Conservation (phyloP, 1,140 invertebrate species). For the Macrosteles quadrilineatus region DNA sequence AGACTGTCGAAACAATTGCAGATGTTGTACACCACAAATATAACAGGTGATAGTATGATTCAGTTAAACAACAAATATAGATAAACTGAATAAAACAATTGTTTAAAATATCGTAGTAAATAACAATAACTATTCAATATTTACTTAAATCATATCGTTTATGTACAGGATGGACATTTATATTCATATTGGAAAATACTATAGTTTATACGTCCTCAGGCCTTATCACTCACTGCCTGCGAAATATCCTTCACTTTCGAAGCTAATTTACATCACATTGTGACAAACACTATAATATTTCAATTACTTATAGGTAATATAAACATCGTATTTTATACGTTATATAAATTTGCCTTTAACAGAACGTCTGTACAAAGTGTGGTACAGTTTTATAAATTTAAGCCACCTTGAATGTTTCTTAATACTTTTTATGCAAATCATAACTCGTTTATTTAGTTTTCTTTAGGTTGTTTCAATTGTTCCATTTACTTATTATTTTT, state of each 20-base stretch:
- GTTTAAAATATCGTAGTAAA: slow-evolving; percentile 12
- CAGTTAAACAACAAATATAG: too few species aligned
- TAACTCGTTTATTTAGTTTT: background rate
- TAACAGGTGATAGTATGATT: too few species aligned
- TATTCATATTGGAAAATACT: background rate
- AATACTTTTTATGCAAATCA: background rate
- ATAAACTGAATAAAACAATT: background rate
- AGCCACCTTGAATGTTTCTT: background rate
- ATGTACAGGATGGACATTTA: slow-evolving; percentile 23
- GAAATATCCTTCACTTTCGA: background rate
- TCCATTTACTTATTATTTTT: background rate
- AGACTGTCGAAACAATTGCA: too few species aligned
- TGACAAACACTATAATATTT: slow-evolving; percentile 3
- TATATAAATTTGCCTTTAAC: background rate
- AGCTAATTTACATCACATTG: background rate
- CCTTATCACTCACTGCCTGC: background rate
- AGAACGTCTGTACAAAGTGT: background rate
- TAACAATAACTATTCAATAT: slow-evolving; percentile 18
- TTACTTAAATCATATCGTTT: background rate
- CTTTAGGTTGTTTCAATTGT: background rate
- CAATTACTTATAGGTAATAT: background rate
- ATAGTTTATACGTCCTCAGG: slow-evolving; percentile 10
- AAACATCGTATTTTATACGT: slow-evolving; percentile 10
- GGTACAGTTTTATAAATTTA: background rate
- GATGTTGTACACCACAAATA: too few species aligned